Base-by-base conservation (phyloP, 2,888 invertebrate species). In the Macaria notata region DNA sequence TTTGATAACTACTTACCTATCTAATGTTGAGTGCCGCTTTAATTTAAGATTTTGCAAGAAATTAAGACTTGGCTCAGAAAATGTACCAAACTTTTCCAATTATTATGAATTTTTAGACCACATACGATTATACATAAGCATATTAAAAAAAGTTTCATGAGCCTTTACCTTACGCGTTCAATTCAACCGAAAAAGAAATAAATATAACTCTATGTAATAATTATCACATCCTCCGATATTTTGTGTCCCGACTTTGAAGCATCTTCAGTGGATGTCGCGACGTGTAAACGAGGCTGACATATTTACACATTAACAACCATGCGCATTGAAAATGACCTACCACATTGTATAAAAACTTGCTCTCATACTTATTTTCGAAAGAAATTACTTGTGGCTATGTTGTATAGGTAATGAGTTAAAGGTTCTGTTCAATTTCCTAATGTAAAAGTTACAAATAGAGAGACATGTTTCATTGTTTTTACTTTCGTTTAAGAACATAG, bases 321-420 rank as follows among this genome's bases (percentile, higher is more conserved):
- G 69, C 76, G 79, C 78, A 81, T 79, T 80, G 80, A 79, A 67
- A 69, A 70, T 82, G 78, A 84, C 84, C 84, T 81, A 83, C 84
- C 84, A 81, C 83, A 81, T 78, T 77, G 81, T 75, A 70, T 76
- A 73, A 71, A 67, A 67, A 76, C 76, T 77, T 77, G 75, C 73
- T 75, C 74, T 77, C 71, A 71, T 70, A 75, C 77, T 75, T 77
- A 75, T 78, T 75, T 77, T 72, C 42, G 44, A 50, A 56, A 65
- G 68, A 70, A 63, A 58, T 63, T 52, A 51, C 6, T 41, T 43
- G 39, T 41, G 57, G 46, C 59, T 49, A 43, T 36, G 31, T 57
- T 39, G 19, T 9, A 2, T 30, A 47, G 31, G 4, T 43, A 4
- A 31, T 42, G 72, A 45, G 71, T 73, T 72, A 69, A 36, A 6